Conservation (phyloP, 23 tunicate genomes). For the Trididemnum clinides region DNA sequence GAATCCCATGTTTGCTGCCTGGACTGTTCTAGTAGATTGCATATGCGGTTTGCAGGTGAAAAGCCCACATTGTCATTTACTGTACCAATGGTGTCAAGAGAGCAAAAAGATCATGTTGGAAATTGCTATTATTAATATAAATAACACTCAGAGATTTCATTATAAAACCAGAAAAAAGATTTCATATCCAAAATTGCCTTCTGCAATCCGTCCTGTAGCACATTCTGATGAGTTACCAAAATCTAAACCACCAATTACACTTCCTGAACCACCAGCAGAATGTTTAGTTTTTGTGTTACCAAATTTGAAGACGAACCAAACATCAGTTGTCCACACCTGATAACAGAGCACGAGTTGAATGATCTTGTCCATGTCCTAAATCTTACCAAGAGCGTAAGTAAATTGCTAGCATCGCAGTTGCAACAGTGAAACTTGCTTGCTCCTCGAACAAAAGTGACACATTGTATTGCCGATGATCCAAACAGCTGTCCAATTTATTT, state of each 20-base stretch:
- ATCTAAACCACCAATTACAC: background rate
- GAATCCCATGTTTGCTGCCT: too few relatives aligned
- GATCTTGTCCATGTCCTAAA: background rate
- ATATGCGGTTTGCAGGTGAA: too few relatives aligned
- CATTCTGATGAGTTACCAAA: background rate
- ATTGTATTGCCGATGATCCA: background rate
- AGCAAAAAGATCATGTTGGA: background rate
- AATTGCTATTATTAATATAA: too few relatives aligned
- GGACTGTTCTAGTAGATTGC: too few relatives aligned
- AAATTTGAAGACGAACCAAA: background rate
- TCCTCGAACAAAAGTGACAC: background rate
- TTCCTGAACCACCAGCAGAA: too few relatives aligned
- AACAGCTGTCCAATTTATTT: background rate
- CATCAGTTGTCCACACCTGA: background rate
- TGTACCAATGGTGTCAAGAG: background rate
- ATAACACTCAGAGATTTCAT: background rate
- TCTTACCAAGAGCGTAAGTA: background rate
- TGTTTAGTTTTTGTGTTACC: background rate
- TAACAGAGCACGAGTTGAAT: background rate
- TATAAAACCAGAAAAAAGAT: background rate
- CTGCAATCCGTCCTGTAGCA: background rate
- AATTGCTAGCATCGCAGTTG: background rate
- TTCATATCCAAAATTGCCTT: background rate
- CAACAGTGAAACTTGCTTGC: background rate
- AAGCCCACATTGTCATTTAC: background rate